Evolutionary conservation across 1,140 invertebrate species (phyloP).

Genomic region (Centruroides sculpturatus): DNA sequence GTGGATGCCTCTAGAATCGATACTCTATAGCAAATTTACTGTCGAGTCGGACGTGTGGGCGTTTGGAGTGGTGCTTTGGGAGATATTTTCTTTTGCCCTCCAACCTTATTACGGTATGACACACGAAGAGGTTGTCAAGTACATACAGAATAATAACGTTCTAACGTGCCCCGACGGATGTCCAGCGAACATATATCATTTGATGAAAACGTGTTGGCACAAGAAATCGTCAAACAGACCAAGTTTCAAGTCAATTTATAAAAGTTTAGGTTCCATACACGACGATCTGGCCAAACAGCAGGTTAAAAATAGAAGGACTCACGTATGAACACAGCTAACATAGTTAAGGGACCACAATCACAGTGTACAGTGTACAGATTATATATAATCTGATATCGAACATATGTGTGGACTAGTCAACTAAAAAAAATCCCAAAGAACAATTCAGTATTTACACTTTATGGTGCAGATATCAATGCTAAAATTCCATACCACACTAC

Average conservation of each 20-base stretch:
- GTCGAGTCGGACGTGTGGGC: conserved; percentile 88
- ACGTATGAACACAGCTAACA: conserved; percentile 1
- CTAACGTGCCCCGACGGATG: conserved; percentile 77
- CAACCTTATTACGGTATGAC: conserved; percentile 91
- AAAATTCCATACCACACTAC: no score
- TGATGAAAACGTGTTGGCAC: conserved; percentile 90
- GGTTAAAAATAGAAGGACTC: conserved; percentile 9
- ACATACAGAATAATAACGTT: conserved; percentile 78
- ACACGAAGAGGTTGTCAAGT: conserved; percentile 85
- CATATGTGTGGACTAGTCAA: no score
- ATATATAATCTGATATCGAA: no score
- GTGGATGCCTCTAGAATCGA: conserved; percentile 92
- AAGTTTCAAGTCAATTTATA: conserved; percentile 44
- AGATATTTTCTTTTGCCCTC: conserved; percentile 83
- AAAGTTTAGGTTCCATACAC: conserved; percentile 14
- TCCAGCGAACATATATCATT: conserved; percentile 70
- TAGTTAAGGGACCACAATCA: no score
- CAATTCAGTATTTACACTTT: no score
- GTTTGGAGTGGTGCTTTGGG: conserved; percentile 84
- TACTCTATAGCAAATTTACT: conserved; percentile 85
- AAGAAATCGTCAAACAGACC: conserved; percentile 66
- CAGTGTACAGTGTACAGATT: no score
- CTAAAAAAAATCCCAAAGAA: no score
- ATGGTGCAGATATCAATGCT: no score
- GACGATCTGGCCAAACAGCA: conserved; percentile 16